Base-by-base conservation (phyloP, 2,888 invertebrate genomes). In the Physocephala rufipes region DNA sequence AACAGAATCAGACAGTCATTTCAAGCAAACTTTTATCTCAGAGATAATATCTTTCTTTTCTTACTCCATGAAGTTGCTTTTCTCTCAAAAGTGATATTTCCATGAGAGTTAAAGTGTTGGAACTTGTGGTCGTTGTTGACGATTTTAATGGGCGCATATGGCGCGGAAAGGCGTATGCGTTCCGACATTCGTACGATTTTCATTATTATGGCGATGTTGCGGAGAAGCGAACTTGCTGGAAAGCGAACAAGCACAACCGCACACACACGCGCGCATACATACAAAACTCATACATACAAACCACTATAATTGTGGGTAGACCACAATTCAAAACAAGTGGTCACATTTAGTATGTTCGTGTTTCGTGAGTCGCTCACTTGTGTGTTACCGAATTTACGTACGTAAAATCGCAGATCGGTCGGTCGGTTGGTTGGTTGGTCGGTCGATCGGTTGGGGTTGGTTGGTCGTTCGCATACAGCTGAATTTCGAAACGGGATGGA, bases 341-440 rank as follows among this genome's bases (percentile, higher is more conserved):
- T 76, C 75, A 74, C 73, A 77, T 75, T 77, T 77, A 78, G 78
- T 78, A 74, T 76, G 76, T 78, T 75, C 75, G 74, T 77, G 77
- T 74, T 76, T 77, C 75, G 78, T 77, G 78, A 74, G 75, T 74
- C 58, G 76, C 75, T 74, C n/a, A n/a, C n/a, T n/a, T n/a, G n/a
- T 74, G 74, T 76, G 74, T 72, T 73, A 69, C n/a, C 61, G 55
- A 70, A 67, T 70, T 68, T 66, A 43, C 61, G 66, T n/a, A n/a
- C n/a, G n/a, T n/a, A n/a, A n/a, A n/a, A n/a, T n/a, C 61, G 65
- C 61, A n/a, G 45, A n/a, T 51, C 68, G 71, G 63, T 55, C 36
- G 19, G 67, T 36, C 16, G 16, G 24, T n/a, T n/a, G n/a, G n/a
- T n/a, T n/a, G n/a, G n/a, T n/a, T n/a, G n/a, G n/a, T n/a, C n/a